Evolutionary conservation across 2,888 invertebrate genomes (phyloP), one percentile per base, ranked within the genome.

Genomic region (Lissocephala sabroskyi): DNA sequence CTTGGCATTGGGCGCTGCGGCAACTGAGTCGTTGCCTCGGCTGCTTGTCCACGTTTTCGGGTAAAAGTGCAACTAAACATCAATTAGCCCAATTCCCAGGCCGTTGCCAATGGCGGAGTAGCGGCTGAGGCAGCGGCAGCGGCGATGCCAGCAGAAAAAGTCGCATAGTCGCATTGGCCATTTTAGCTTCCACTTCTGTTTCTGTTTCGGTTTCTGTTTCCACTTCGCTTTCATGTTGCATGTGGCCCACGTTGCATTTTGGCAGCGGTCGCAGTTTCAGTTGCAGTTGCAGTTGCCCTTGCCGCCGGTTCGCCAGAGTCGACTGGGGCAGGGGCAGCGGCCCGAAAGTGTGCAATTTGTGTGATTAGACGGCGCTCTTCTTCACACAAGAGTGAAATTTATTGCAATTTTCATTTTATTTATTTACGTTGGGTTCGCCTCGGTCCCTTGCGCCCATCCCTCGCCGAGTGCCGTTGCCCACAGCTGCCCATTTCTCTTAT

Each of bases 1-100:
- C 56, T 40, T 49, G 50, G 42, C 52, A 50, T 55, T 10, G 19
- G 23, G 10, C 11, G 4, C 45, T 45, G 49, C 36, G 45, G 48
- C 29, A 43, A 48, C 41, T 28, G 41, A 18, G 48, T 14, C 47
- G 14, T 23, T 11, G 13, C 9, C 39, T 39, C 9, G 46, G 41
- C 59, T 52, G 52, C 62, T 60, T 65, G 65, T 73, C 75, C 77
- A 78, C 73, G 65, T 71, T 71, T 77, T 79, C 66, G 66, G 76
- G 74, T 80, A 82, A 81, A 79, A 82, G 80, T 82, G 81, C 82
- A 82, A 73, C 82, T 79, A 74, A 80, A 77, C 70, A 79, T 68
- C 82, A 82, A 82, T 82, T 82, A 82, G 78, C 82, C 82, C 76
- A 80, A 71, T 82, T 82, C 82, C 80, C 82, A 81, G 75, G 77